phyloP scores from a whole-genome alignment of 1,140 invertebrate genomes.

The Platorchestia sp. region DNA sequence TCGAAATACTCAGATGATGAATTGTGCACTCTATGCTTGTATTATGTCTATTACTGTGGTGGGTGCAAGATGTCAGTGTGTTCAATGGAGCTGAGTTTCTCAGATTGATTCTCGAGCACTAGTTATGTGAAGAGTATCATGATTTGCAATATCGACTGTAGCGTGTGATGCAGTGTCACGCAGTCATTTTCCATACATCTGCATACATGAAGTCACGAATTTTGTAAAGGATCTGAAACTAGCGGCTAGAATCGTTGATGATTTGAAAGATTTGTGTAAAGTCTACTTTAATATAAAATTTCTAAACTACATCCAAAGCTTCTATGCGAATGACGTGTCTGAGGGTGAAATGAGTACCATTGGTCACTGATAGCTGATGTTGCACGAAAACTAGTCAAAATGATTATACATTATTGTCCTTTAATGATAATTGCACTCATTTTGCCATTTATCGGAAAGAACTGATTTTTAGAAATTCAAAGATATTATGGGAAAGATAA shows the following conservation, averaged over 20 bases:
- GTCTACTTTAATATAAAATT: neutral
- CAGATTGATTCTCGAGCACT: neutral
- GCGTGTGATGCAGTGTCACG: neutral
- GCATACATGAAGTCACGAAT: neutral
- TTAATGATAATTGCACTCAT: too few species aligned
- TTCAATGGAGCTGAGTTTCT: neutral
- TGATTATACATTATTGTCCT: too few species aligned
- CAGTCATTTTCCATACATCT: neutral
- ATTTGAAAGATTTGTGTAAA: neutral
- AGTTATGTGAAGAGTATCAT: neutral
- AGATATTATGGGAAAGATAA: too few species aligned
- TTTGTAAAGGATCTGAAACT: neutral
- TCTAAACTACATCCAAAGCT: neutral
- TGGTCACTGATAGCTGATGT: too few species aligned
- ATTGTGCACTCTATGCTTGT: neutral
- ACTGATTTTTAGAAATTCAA: too few species aligned
- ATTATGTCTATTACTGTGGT: neutral
- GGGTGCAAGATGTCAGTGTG: neutral
- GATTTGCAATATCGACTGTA: neutral
- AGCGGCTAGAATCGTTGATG: neutral
- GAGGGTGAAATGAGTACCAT: too few species aligned
- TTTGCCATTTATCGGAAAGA: too few species aligned
- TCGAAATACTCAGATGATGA: neutral
- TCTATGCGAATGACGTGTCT: too few species aligned
- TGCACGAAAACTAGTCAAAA: too few species aligned